Base-by-base conservation (phyloP, 2,888 invertebrate species). In the Margaritifera margaritifera region DNA sequence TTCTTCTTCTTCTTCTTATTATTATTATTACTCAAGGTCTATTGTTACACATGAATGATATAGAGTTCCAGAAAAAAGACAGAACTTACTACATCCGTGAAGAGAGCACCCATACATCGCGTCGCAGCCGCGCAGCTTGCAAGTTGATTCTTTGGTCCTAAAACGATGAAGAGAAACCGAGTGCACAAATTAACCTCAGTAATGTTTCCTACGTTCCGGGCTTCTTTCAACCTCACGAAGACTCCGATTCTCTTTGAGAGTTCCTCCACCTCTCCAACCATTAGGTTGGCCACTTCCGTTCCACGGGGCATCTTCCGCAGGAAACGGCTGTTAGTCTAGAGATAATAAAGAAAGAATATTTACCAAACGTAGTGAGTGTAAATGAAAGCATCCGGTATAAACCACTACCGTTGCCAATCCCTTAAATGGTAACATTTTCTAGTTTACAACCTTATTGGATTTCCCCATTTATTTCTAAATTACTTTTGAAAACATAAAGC, bases 191-290 rank as follows among this genome's bases (percentile, higher is more conserved):
- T 95, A 50, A 98, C 98, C 92, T 99, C 98, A 2, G 98, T 98
- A 64, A 99, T 91, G 89, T 98, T 97, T 19, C 98, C 98, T 92
- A 99, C 94, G 80, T 96, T 93, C 11, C 94, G 93, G 4, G 97
- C 95, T 24, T 79, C 94, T 88, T 94, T 94, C 62, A 99, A 92
- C 60, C 98, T 93, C 68, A 98, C 94, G 89, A 99, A 99, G 42
- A 96, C 98, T 73, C 97, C 95, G 67, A 99, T 90, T 4, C 96
- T 94, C 89, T 96, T 95, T 75, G 96, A 95, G 64, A 99, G 92
- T 87, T 98, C 98, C 89, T 98, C 97, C 8, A 98, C 95, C 91
- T 98, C 98, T 25, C 99, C 99, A 1, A 99, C 97, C 67, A 99
- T 92, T 80, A 99, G 98, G 88, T 99, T 99, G 72, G 97, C 96